Evolutionary conservation across 2,113 vertebrate genomes (phyloP).

Genomic region (Strix aluco): DNA sequence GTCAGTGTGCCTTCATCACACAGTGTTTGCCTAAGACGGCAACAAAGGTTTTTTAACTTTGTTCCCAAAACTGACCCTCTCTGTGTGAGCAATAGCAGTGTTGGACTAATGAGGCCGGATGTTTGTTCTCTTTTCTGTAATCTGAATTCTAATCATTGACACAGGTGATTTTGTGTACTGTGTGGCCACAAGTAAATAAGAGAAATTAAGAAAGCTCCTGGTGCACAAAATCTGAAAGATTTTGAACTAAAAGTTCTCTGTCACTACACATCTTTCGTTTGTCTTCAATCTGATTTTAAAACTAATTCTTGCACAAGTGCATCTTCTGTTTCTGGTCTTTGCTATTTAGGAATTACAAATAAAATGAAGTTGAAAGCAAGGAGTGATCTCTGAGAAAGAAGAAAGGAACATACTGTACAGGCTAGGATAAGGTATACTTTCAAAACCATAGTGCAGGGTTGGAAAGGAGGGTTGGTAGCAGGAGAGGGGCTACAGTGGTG

Average conservation of each 20-base stretch:
- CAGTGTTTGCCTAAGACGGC: background rate
- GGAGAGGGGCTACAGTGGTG: too few relatives aligned
- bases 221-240: background rate
- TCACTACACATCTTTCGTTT: background rate
- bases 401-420: background rate
- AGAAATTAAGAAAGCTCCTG: background rate
- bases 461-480: too few relatives aligned
- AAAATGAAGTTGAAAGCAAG: background rate
- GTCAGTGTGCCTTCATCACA: background rate
- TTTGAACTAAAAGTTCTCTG: background rate
- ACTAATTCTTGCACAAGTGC: background rate
- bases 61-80: background rate
- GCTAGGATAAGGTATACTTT: background rate
- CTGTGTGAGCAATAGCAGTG: background rate
- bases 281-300: background rate
- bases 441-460: background rate
- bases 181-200: background rate
- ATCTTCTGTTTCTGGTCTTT: background rate
- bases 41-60: background rate
- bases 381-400: background rate
- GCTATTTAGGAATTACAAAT: background rate
- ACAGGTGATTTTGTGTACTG: background rate
- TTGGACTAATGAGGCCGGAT: background rate
- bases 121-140: background rate
- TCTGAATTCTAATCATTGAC: background rate